Percentiles rank a stretch among this genome's conserved stretches.
These are phyloP conservation scores for Hylaea fasciaria DNA, from an alignment of 2,888 invertebrate genomes.

Conservation along the genomic window DNA sequence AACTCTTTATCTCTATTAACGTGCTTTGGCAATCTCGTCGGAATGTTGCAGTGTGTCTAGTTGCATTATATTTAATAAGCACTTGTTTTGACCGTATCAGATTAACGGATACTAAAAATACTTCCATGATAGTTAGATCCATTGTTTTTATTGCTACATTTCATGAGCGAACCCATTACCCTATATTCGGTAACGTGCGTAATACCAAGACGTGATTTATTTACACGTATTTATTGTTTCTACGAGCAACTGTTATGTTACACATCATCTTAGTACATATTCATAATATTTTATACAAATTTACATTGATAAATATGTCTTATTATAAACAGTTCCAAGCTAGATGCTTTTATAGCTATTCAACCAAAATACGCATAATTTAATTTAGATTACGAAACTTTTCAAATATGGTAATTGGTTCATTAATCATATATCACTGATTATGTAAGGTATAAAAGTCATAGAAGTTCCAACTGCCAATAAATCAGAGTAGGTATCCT, in stretches of 20 bases:
- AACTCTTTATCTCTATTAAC: conserved; percentile 26
- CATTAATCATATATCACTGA: conserved; percentile 30
- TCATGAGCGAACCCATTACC: conserved; percentile 37
- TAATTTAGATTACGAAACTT: conserved; percentile 26
- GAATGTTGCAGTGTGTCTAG: conserved; percentile 26
- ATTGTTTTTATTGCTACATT: conserved; percentile 43
- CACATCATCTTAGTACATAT: conserved; percentile 22
- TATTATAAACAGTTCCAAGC: conserved; percentile 15
- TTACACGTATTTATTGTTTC: conserved; percentile 16
- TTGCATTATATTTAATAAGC: conserved; percentile 34
- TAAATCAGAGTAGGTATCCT: conserved; percentile 2
- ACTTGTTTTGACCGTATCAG: conserved; percentile 31
- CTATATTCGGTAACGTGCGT: conserved; percentile 35
- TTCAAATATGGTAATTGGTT: conserved; percentile 17
- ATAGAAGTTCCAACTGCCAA: conserved; percentile 3
- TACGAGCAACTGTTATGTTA: conserved; percentile 11
- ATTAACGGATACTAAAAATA: conserved; percentile 37
- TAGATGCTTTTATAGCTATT: conserved; percentile 14
- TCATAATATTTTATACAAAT: conserved; percentile 14
- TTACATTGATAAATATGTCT: conserved; percentile 9
- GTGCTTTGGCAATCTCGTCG: conserved; percentile 22
- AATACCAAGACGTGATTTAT: conserved; percentile 36
- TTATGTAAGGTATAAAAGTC: conserved; percentile 15
- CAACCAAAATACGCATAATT: conserved; percentile 1
- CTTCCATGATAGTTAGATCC: conserved; percentile 34